Conservation (phyloP, 2,113 vertebrate species). For the Oncorhynchus tshawytscha region DNA sequence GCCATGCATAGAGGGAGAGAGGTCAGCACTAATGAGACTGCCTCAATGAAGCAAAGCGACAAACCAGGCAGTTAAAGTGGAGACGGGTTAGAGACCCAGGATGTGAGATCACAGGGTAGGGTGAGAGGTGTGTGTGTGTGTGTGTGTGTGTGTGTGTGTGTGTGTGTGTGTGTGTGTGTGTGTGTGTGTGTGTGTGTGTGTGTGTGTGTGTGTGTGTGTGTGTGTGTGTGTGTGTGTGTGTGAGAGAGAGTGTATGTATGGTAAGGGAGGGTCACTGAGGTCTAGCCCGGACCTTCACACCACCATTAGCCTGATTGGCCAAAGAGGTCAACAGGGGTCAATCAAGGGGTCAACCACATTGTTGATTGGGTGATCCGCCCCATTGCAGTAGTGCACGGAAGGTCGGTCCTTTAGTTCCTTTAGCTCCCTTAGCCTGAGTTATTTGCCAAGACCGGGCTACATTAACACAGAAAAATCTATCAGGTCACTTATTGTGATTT, state of each 20-base stretch:
- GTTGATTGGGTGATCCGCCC: constrained; percentile 68
- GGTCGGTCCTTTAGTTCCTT: constrained; percentile 22
- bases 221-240: background rate
- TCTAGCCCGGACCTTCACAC: constrained; percentile 34
- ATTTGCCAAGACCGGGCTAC: constrained; percentile 62
- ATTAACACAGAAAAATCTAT: constrained; percentile 77
- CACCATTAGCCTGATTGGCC: constrained; percentile 78
- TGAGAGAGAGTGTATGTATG: too few species aligned
- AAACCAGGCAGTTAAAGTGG: constrained; percentile 55
- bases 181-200: background rate
- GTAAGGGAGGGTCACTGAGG: constrained; percentile 30
- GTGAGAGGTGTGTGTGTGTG: background rate
- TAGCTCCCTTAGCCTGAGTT: constrained; percentile 62
- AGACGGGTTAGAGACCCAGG: constrained; percentile 61
- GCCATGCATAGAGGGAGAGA: constrained; percentile 32
- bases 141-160: background rate
- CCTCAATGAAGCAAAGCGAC: constrained; percentile 35
- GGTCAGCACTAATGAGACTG: constrained; percentile 61
- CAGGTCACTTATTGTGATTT: constrained; percentile 73
- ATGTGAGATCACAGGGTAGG: constrained; percentile 33
- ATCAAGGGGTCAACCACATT: constrained; percentile 72
- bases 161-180: background rate
- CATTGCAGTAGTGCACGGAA: constrained; percentile 46
- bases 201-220: background rate
- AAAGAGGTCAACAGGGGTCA: constrained; percentile 69